Conservation (phyloP, 2,888 invertebrate genomes). For the Macaria notata region DNA sequence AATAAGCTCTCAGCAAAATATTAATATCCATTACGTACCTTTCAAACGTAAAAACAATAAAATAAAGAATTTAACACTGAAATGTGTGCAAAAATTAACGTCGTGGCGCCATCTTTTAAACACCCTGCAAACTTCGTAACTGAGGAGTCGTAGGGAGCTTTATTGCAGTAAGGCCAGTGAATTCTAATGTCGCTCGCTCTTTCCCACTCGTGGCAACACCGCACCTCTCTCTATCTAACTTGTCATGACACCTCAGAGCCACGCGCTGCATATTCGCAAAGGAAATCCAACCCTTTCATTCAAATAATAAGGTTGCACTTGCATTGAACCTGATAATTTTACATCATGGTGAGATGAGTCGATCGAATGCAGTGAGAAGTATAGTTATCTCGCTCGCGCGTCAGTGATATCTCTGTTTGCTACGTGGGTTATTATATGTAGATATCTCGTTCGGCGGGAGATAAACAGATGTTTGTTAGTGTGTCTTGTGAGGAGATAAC, state of each 20-base stretch:
- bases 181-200: conserved; percentile 54
- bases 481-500: conserved; percentile 62
- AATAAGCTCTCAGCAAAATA: background rate
- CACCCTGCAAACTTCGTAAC: conserved; percentile 51
- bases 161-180: conserved; percentile 62
- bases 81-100: conserved; percentile 36
- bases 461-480: conserved; percentile 73
- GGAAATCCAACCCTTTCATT: conserved; percentile 62
- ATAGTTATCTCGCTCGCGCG: conserved; percentile 69
- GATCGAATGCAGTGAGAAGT: conserved; percentile 68
- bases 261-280: conserved; percentile 47
- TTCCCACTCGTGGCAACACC: conserved; percentile 43
- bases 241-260: conserved; percentile 49
- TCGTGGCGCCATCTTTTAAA: conserved; percentile 71
- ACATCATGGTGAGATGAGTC: conserved; percentile 55
- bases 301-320: conserved; percentile 71
- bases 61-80: conserved; percentile 16
- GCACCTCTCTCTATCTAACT: conserved; percentile 52
- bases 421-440: conserved; percentile 71
- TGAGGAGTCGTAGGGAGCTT: conserved; percentile 55
- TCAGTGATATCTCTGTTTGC: conserved; percentile 67
- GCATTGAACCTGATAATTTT: conserved; percentile 58
- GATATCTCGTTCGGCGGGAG: conserved; percentile 76
- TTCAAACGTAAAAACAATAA: conserved; percentile 12
- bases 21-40: conserved; percentile 16